Conservation (phyloP, 2,888 invertebrate genomes). For the Parnassius apollo region DNA sequence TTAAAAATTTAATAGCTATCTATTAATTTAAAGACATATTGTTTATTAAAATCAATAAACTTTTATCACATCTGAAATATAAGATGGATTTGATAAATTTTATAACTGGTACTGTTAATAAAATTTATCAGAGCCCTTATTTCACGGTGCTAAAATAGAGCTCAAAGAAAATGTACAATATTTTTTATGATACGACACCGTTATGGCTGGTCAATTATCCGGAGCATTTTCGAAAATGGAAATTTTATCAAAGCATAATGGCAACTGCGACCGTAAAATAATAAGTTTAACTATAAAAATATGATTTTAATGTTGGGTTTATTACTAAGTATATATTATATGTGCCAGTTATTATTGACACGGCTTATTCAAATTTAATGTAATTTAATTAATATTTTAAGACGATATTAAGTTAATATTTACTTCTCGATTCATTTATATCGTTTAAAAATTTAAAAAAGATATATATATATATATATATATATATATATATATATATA, state of each 20-base stretch:
- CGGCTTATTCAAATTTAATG: not conserved
- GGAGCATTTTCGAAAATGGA: not conserved
- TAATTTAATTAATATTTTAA: not conserved
- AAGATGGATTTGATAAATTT: too few species aligned
- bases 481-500: not conserved
- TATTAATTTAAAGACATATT: too few species aligned
- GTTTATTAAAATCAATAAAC: too few species aligned
- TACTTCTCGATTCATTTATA: not conserved
- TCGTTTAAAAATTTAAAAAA: not conserved
- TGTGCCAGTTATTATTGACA: not conserved
- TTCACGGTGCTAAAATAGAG: too few species aligned
- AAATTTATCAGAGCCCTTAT: too few species aligned
- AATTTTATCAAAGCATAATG: not conserved
- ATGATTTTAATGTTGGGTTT: not conserved
- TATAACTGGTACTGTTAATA: too few species aligned
- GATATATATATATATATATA: not conserved
- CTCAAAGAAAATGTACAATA: too few species aligned
- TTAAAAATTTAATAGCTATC: too few species aligned
- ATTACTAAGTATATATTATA: too few species aligned
- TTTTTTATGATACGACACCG: too few species aligned
- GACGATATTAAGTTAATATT: not conserved
- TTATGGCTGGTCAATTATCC: not conserved
- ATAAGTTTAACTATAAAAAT: not conserved
- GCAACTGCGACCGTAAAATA: not conserved
- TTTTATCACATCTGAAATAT: too few species aligned